A percentile compares a stretch with the other conserved stretches of the same genome.
Conservation (phyloP, 2,113 vertebrate genomes). For the Dermatemys mawii region DNA sequence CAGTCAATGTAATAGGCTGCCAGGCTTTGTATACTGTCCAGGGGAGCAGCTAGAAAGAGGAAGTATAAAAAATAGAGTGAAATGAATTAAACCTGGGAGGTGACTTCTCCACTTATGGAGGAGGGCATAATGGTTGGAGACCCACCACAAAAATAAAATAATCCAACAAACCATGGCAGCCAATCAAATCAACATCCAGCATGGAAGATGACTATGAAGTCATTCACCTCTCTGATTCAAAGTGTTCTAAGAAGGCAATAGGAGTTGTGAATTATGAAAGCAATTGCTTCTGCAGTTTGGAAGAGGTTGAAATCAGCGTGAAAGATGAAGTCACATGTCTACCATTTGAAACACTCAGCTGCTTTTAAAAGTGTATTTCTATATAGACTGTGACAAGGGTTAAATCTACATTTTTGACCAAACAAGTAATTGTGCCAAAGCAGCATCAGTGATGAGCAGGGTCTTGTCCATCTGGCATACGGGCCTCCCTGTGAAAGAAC, state of each 20-base stretch:
- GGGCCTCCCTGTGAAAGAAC: neutral
- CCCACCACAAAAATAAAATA: neutral
- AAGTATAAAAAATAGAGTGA: slow-evolving; percentile 55
- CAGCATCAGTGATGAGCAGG: neutral
- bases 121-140: neutral
- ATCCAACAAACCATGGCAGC: neutral
- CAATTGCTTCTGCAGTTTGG: neutral
- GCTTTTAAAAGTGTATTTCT: neutral
- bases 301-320: neutral
- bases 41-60: slow-evolving; percentile 84
- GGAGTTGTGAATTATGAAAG: no score
- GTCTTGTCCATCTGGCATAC: neutral
- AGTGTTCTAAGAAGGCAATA: slow-evolving; percentile 1
- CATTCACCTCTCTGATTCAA: neutral
- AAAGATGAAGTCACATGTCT: neutral
- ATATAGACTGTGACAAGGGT: neutral
- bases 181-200: neutral
- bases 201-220: neutral
- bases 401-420: neutral
- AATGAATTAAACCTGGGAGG: slow-evolving; percentile 46
- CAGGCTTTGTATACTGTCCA: slow-evolving; percentile 92
- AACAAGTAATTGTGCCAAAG: neutral
- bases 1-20: slow-evolving; percentile 91
- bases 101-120: neutral
- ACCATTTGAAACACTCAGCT: neutral